Evolutionary conservation across 2,797 vertebrate genomes (phyloP).

Genomic region (Fistularia commersonii): DNA sequence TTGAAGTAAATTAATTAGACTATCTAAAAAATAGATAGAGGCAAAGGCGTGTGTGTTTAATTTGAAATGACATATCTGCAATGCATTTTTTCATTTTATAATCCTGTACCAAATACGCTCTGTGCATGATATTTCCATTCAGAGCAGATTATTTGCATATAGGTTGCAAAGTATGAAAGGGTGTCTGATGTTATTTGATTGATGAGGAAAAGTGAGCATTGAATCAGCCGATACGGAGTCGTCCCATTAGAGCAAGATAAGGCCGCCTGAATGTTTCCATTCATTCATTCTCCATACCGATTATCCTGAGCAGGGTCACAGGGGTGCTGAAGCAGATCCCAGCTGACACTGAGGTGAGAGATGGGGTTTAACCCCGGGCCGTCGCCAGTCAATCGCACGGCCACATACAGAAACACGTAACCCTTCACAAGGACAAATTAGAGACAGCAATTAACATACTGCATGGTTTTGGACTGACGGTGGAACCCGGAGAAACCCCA

Average conservation of each 20-base stretch:
- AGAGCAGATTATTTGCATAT: conserved; percentile 64
- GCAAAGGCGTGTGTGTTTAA: conserved; percentile 52
- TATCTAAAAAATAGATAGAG: conserved; percentile 59
- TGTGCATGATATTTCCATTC: conserved; percentile 54
- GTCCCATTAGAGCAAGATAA: conserved; percentile 43
- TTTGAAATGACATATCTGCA: conserved; percentile 70
- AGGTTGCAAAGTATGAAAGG: conserved; percentile 57
- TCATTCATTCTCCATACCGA: no score
- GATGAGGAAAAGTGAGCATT: conserved; percentile 65
- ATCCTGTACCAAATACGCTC: conserved; percentile 58
- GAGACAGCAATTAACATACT: no score
- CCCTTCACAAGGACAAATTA: no score
- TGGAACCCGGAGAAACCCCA: no score
- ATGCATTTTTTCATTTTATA: conserved; percentile 49
- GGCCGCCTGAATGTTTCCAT: conserved; percentile 10
- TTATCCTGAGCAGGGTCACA: no score
- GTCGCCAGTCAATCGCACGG: no score
- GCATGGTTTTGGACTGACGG: no score
- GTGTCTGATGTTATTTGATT: conserved; percentile 61
- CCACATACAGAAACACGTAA: no score
- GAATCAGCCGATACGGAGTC: conserved; percentile 56
- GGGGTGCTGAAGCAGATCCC: no score
- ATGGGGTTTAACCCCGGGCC: no score
- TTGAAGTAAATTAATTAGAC: conserved; percentile 72
- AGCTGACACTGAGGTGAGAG: no score